Evolutionary conservation across 2,113 vertebrate genomes (phyloP).

Genomic region (Alaudala cheleensis): DNA sequence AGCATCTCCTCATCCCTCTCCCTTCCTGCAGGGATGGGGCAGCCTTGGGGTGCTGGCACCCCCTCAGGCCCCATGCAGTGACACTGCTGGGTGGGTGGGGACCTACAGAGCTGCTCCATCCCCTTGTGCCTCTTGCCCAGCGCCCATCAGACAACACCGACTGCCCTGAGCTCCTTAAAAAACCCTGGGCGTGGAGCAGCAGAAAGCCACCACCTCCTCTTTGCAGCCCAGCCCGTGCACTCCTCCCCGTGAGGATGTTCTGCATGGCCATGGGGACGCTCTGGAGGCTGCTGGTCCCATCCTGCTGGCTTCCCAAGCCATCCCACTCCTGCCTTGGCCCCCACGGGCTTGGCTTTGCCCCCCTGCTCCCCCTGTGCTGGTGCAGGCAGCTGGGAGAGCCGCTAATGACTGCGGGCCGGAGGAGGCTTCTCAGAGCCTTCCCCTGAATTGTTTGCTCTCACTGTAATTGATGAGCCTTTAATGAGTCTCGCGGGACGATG

Average conservation of each 20-base stretch:
- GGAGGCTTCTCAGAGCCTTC: not conserved
- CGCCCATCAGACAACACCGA: not conserved
- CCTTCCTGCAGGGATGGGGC: not conserved
- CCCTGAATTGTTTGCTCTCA: slow-evolving; percentile 18
- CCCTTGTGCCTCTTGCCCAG: not conserved
- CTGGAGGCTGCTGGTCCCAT: not conserved
- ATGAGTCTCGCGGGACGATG: slow-evolving; percentile 41
- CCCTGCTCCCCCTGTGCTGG: not conserved
- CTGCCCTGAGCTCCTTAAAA: not conserved
- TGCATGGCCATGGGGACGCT: not conserved
- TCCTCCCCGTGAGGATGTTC: not conserved
- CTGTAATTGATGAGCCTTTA: slow-evolving; percentile 50
- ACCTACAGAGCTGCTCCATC: not conserved
- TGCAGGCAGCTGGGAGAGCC: not conserved
- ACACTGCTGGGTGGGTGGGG: not conserved
- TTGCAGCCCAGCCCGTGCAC: not conserved
- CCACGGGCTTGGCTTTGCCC: not conserved
- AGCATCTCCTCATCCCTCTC: not conserved
- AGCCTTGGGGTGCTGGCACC: not conserved
- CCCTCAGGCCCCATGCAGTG: not conserved
- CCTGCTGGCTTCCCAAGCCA: not conserved
- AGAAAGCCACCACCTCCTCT: not conserved
- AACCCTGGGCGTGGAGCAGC: not conserved
- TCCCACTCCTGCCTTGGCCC: not conserved
- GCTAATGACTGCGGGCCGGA: not conserved